Percentiles rank a stretch among this genome's conserved stretches.
Conservation (phyloP, 2,888 invertebrate genomes). For the Oegoconia quadripuncta region DNA sequence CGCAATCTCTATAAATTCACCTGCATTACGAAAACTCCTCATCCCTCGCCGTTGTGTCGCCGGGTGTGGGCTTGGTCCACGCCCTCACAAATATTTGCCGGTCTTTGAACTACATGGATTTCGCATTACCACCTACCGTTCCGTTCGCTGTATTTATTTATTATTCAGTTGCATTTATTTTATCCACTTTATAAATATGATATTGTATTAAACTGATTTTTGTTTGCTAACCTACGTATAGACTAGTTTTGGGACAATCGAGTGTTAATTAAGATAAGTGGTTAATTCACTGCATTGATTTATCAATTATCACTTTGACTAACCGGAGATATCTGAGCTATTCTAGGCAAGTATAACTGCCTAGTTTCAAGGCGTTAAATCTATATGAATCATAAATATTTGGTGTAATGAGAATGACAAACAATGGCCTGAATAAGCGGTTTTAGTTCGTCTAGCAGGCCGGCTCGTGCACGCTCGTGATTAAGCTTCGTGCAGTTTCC, state of each 20-base stretch:
- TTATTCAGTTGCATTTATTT: slow-evolving; percentile 40
- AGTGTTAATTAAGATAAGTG: slow-evolving; percentile 30
- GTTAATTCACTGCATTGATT: no score
- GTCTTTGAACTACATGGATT: slow-evolving; percentile 47
- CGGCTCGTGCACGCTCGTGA: slow-evolving; percentile 17
- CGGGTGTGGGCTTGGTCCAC: slow-evolving; percentile 19
- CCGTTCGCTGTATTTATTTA: slow-evolving; percentile 39
- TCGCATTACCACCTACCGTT: slow-evolving; percentile 59
- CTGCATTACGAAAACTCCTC: background rate
- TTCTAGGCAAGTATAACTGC: no score
- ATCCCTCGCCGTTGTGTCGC: slow-evolving; percentile 1
- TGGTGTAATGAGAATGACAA: no score
- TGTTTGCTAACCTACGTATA: slow-evolving; percentile 23
- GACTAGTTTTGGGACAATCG: slow-evolving; percentile 23
- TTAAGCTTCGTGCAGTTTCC: slow-evolving; percentile 37
- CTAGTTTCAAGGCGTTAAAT: no score
- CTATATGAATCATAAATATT: slow-evolving; percentile 9
- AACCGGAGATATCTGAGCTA: no score
- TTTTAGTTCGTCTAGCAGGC: slow-evolving; percentile 38
- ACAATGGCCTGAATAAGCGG: slow-evolving; percentile 19
- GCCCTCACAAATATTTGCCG: slow-evolving; percentile 56
- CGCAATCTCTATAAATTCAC: background rate
- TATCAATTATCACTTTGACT: no score
- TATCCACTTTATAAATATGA: slow-evolving; percentile 23
- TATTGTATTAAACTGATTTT: slow-evolving; percentile 22